phyloP scores from a whole-genome alignment of 2,113 vertebrate genomes.

The Benitochromis conjunctus region DNA sequence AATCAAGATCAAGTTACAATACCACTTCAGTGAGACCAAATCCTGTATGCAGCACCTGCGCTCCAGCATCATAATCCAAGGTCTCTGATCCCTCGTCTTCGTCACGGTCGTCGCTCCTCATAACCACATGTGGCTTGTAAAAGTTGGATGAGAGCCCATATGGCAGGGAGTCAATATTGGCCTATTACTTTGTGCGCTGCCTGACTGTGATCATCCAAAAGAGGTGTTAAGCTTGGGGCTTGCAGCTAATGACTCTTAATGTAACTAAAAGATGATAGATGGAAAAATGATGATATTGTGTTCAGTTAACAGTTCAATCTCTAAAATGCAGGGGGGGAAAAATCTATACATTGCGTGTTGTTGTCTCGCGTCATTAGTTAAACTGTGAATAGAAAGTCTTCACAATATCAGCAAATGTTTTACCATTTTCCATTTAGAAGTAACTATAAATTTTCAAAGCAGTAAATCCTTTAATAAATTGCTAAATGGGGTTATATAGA shows the following conservation, averaged over 20 bases:
- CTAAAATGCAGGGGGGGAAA: neutral
- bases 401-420: neutral
- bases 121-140: conserved; percentile 17
- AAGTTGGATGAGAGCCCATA: conserved; percentile 28
- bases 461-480: neutral
- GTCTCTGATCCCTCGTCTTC: neutral
- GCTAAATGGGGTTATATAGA: neutral
- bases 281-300: neutral
- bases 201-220: neutral
- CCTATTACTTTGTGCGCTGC: neutral
- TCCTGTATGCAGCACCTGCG: conserved; percentile 27
- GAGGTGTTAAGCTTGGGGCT: neutral
- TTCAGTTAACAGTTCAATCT: neutral
- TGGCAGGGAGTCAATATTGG: conserved; percentile 7
- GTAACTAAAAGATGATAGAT: neutral
- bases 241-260: neutral
- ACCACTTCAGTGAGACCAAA: conserved; percentile 5
- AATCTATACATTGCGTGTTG: neutral
- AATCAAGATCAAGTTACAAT: neutral
- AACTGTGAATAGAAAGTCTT: neutral
- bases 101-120: neutral
- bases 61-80: neutral
- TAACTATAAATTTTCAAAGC: neutral
- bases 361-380: neutral
- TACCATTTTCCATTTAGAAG: neutral